These are phyloP conservation scores for Frankliniella fusca DNA, from an alignment of 2,888 invertebrate species.

Conservation along the genomic window DNA sequence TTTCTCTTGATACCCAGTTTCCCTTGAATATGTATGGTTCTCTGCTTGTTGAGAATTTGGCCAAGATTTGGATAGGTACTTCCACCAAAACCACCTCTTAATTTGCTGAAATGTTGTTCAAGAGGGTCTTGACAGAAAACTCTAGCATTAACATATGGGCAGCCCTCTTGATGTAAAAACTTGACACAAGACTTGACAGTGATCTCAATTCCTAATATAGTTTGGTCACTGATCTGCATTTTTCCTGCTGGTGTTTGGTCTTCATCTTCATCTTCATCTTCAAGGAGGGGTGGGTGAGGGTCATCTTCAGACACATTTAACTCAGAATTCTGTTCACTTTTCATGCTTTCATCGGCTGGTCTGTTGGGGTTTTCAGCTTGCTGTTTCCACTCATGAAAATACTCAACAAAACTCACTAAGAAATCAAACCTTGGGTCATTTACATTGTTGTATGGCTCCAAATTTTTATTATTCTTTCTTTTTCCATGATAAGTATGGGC, in stretches of 20 bases:
- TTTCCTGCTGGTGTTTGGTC: too few species aligned
- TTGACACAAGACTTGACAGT: neutral
- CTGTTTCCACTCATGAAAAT: neutral
- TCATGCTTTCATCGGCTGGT: neutral
- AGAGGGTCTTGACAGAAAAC: neutral
- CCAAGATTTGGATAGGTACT: neutral
- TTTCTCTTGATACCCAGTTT: neutral
- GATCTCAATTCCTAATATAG: neutral
- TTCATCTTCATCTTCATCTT: too few species aligned
- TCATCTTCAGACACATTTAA: too few species aligned
- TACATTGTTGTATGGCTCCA: neutral
- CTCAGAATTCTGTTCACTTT: neutral
- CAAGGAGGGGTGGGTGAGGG: too few species aligned
- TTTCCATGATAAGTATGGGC: neutral
- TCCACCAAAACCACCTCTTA: neutral
- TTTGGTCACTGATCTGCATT: neutral
- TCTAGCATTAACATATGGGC: neutral
- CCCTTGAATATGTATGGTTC: neutral
- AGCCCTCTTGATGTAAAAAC: neutral
- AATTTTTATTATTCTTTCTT: neutral
- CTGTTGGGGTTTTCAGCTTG: neutral
- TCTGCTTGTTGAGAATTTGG: neutral
- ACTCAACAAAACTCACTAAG: neutral
- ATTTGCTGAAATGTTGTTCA: neutral
- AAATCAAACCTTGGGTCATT: neutral